Base-by-base conservation (phyloP, 2,888 invertebrate genomes). In the Latheticus oryzae region DNA sequence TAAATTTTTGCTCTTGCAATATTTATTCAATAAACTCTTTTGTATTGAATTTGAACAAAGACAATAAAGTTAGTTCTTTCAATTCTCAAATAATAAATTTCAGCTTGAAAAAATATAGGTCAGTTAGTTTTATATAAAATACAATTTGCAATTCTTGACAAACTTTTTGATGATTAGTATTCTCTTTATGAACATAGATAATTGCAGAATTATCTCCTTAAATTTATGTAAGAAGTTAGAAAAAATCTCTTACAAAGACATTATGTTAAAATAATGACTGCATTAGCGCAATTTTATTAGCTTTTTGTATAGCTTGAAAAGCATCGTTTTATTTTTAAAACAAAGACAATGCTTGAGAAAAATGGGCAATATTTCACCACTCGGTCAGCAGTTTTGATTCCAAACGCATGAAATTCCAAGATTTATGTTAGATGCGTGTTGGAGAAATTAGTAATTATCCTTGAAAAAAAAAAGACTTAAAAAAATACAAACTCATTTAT, bases 401-500 rank as follows among this genome's bases (percentile, higher is more conserved):
- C 50, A 15, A 38, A 35, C 16, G 35, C 13, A 48, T 35, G 12
- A 8, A 48, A 48, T 15, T 16, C 7, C n/a, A 15, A 12, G 32
- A 50, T 38, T 17, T 11, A 16, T 26, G 11, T 26, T 9, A 32
- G 32, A 45, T 21, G 45, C 19, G 45, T 32, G 45, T 12, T 19
- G 5, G 17, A 38, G 50, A 50, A 50, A 26, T 28, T n/a, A 16
- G 50, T 50, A 50, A 50, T 50, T 50, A 50, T 28, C 28, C 28
- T 32, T 28, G 50, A 17, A 43, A 37, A 28, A 19, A 26, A n/a
- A n/a, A n/a, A n/a, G n/a, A n/a, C n/a, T n/a, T n/a, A n/a, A n/a
- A n/a, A n/a, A n/a, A n/a, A n/a, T n/a, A n/a, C n/a, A n/a, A n/a
- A n/a, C n/a, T n/a, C n/a, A n/a, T n/a, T n/a, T n/a, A n/a, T n/a